These are phyloP conservation scores for Catagonus wagneri DNA, from an alignment of 2,113 vertebrate genomes.

Conservation along the genomic window DNA sequence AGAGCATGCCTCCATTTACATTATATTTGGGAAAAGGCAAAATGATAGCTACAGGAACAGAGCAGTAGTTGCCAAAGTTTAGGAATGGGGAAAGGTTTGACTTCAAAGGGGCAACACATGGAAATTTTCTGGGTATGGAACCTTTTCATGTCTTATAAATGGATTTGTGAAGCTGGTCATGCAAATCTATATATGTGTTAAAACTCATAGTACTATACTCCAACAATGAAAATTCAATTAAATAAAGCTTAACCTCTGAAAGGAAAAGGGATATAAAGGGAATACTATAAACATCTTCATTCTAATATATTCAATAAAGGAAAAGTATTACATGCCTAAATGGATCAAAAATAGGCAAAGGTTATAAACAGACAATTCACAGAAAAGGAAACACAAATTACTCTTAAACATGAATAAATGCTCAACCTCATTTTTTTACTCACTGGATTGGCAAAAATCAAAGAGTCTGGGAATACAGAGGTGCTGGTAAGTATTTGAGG, in stretches of 20 bases:
- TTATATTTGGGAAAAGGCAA: not conserved
- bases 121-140: not conserved
- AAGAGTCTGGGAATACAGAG: not conserved
- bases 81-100: not conserved
- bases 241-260: slow-evolving; percentile 44
- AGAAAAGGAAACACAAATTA: not conserved
- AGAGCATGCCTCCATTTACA: not conserved
- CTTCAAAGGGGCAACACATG: not conserved
- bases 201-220: not conserved
- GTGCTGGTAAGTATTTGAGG: not conserved
- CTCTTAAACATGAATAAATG: not conserved
- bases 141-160: not conserved
- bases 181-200: not conserved
- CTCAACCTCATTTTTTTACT: not conserved
- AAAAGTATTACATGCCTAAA: not conserved
- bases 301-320: not conserved
- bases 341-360: not conserved
- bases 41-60: not conserved
- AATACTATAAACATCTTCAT: not conserved
- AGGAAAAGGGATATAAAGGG: not conserved
- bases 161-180: not conserved
- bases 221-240: not conserved
- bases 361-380: not conserved
- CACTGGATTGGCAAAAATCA: not conserved
- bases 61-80: not conserved